Evolutionary conservation across 2,113 vertebrate species (phyloP).

Genomic region (Oryzias woworae): DNA sequence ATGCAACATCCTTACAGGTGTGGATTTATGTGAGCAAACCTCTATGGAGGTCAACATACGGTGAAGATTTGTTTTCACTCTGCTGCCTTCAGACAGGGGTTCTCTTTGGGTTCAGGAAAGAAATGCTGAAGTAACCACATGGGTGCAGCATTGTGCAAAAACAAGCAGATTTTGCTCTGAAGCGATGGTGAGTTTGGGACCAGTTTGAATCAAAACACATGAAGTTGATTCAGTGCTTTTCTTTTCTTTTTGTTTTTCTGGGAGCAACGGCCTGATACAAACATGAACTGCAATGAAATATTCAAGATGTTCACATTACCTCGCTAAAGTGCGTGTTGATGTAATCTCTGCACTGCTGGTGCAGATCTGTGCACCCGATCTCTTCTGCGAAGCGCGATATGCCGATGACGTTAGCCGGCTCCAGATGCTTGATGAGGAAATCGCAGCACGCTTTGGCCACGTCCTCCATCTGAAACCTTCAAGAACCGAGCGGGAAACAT

Average conservation of each 20-base stretch:
- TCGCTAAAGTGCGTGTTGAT: constrained; percentile 85
- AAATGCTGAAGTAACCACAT: neutral
- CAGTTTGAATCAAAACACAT: neutral
- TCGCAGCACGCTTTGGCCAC: constrained; percentile 82
- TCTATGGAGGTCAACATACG: neutral
- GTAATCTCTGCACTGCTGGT: constrained; percentile 73
- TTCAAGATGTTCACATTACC: constrained; percentile 51
- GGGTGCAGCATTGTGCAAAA: constrained; percentile 13
- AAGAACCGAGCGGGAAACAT: neutral
- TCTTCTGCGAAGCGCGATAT: constrained; percentile 82
- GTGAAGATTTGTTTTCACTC: too few species aligned
- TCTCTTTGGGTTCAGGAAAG: neutral
- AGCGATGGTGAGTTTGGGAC: neutral
- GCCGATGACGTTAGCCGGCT: constrained; percentile 81
- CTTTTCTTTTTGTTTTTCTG: too few species aligned
- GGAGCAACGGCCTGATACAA: neutral
- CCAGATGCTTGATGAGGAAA: constrained; percentile 80
- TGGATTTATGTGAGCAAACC: neutral
- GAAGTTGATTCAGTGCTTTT: too few species aligned
- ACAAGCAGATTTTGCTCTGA: neutral
- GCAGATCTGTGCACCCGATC: constrained; percentile 78
- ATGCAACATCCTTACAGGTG: neutral
- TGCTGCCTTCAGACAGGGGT: too few species aligned
- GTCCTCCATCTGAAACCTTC: constrained; percentile 81
- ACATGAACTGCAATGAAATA: too few species aligned